Conservation (phyloP, 2,888 invertebrate species). For the Andrena bicolor region DNA sequence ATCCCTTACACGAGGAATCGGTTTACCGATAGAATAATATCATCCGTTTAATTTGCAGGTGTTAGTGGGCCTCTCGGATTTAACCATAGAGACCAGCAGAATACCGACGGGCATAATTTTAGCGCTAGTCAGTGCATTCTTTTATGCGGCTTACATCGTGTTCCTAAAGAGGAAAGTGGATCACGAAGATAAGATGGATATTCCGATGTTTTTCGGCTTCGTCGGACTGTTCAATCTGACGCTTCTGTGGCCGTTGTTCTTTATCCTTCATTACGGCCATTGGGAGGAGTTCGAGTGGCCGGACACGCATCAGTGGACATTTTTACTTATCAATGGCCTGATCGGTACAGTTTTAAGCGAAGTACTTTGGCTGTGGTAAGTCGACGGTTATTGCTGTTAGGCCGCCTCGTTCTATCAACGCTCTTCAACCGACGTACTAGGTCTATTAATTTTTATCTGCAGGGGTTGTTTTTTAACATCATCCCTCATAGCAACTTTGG, state of each 20-base stretch:
- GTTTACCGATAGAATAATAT: constrained; percentile 7
- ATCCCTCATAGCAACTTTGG: constrained; percentile 94
- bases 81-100: constrained; percentile 88
- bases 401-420: neutral
- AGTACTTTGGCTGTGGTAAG: constrained; percentile 96
- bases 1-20: constrained; percentile 1
- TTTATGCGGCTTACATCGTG: constrained; percentile 96
- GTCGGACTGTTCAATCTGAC: constrained; percentile 96
- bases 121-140: constrained; percentile 94
- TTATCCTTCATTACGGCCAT: constrained; percentile 92
- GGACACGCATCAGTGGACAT: constrained; percentile 91
- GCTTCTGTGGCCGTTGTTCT: constrained; percentile 95
- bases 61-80: constrained; percentile 91
- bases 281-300: constrained; percentile 95
- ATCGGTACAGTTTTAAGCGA: constrained; percentile 96
- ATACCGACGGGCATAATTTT: constrained; percentile 92
- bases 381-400: neutral
- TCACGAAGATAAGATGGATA: constrained; percentile 97
- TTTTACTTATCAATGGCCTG: constrained; percentile 93
- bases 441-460: constrained; percentile 74
- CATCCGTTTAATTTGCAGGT: constrained; percentile 86
- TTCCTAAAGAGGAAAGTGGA: constrained; percentile 94
- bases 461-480: constrained; percentile 98
- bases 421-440: neutral
- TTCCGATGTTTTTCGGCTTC: constrained; percentile 98